Evolutionary conservation across 2,797 vertebrate species (phyloP), one percentile per base, ranked within the genome.

Genomic region (Smutsia gigantea): DNA sequence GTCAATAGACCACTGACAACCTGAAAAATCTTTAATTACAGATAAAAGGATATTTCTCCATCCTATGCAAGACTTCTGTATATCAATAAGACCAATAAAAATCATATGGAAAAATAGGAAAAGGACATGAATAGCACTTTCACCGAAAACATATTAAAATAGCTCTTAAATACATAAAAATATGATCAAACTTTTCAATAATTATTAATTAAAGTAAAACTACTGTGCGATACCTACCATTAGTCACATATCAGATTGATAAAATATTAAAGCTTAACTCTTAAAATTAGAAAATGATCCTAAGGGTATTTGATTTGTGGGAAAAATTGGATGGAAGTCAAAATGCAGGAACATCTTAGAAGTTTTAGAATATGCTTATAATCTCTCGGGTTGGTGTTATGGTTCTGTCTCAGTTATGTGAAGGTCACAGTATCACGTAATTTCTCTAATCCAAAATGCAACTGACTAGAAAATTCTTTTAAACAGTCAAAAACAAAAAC

Each of bases 181-280:
- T 51, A n/a, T 53, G 29, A 27, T 77, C 34, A 71, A 77, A 77
- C 0, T 27, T 87, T 75, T 87, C 10, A n/a, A 49, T 37, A 53
- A 82, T 64, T 89, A 82, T 39, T 78, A 64, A 74, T 61, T 91
- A 93, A 49, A 95, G 46, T 93, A 77, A 72, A 90, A 66, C 63
- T 81, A 66, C 1, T 37, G 18, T 66, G 19, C 69, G 17, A 27
- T 68, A 78, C 21, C 6, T 68, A 78, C 18, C 6, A 68, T n/a
- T 31, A 77, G 8, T 84, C 31, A 92, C 7, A 71, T 93, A 79
- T 37, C 1, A 3, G 78, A 89, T 3, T 77, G 25, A 82, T 87
- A 31, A 86, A 93, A 91, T 61, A 85, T 31, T 79, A 84, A 61
- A 21, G 12, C 31, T 72, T 68, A 92, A 49, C 4, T 87, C 39